Evolutionary conservation across 2,888 invertebrate genomes (phyloP), one percentile per base, ranked within the genome.

Genomic region (Drosophila tanythrix): DNA sequence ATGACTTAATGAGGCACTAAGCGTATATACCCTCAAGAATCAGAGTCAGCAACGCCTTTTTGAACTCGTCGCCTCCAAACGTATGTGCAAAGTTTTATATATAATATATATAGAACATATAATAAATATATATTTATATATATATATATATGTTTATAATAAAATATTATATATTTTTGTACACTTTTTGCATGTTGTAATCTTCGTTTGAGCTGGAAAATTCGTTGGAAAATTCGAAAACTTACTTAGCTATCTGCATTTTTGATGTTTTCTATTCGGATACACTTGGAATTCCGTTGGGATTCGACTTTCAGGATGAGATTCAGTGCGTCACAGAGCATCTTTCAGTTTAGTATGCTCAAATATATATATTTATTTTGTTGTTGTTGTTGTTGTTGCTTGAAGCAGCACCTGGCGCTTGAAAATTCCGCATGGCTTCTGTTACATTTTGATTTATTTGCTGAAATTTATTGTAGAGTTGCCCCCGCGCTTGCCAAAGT

Each of bases 381-480:
- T 18, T 40, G 36, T 29, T 33, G 36, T 29, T 33, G 27, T 43
- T 33, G 43, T 57, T 58, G 27, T 40, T 56, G 62, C 52, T 69
- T 60, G 48, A 18, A 53, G 73, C 69, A 72, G 72, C 88, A 84
- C 88, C 84, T 84, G 88, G 65, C 83, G 83, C 86, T 83, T 85
- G 78, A 74, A 84, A 86, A 78, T 85, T 81, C 75, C 79, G 70
- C 89, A 70, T 79, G 86, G 85, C 87, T 88, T 84, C 80, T 77
- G 80, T 86, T 78, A 85, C 89, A 86, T 89, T 87, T 87, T 87
- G 86, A 87, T 87, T 87, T 87, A 87, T 87, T 87, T 87, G 89
- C 79, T 80, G 83, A 89, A 89, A 84, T 87, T 87, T 88, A 84
- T 88, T 87, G 89, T 89, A 81, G 89, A 85, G 79, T 79, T 81